phyloP scores from a whole-genome alignment of 1,140 invertebrate genomes.

The Trachymyrmex septentrionalis region DNA sequence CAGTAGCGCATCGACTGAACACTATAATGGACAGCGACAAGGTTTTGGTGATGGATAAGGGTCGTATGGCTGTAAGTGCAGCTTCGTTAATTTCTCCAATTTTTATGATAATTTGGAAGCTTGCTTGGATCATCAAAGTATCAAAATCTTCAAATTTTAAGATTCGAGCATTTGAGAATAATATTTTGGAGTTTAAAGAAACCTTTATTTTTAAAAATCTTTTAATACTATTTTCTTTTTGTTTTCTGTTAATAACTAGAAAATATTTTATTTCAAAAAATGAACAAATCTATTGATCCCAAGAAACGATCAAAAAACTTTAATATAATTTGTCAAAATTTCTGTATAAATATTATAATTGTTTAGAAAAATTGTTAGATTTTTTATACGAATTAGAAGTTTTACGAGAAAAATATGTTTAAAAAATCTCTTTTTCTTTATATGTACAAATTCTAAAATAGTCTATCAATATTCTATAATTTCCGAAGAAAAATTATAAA shows the following conservation, averaged over 20 bases:
- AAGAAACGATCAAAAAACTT: too few species aligned
- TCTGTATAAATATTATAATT: too few species aligned
- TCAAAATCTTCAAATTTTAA: too few species aligned
- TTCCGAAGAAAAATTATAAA: too few species aligned
- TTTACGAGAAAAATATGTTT: too few species aligned
- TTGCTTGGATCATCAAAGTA: background rate
- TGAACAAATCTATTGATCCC: background rate
- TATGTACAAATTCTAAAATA: too few species aligned
- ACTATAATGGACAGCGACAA: conserved; percentile 88
- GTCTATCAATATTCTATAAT: too few species aligned
- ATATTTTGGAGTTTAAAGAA: background rate
- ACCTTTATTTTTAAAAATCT: background rate
- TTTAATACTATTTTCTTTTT: background rate
- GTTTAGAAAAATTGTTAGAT: too few species aligned
- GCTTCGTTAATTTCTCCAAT: background rate
- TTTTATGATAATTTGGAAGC: background rate
- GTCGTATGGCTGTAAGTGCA: conserved; percentile 83
- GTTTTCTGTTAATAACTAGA: background rate
- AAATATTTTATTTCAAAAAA: background rate
- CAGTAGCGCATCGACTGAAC: conserved; percentile 89
- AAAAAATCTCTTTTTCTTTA: too few species aligned
- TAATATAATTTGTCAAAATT: too few species aligned
- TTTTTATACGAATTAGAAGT: too few species aligned
- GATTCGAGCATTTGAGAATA: background rate
- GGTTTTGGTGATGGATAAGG: conserved; percentile 89